Percentiles rank a stretch among this genome's conserved stretches.
These are phyloP conservation scores for Noctua janthina DNA, from an alignment of 2,888 invertebrate genomes.

Conservation along the genomic window DNA sequence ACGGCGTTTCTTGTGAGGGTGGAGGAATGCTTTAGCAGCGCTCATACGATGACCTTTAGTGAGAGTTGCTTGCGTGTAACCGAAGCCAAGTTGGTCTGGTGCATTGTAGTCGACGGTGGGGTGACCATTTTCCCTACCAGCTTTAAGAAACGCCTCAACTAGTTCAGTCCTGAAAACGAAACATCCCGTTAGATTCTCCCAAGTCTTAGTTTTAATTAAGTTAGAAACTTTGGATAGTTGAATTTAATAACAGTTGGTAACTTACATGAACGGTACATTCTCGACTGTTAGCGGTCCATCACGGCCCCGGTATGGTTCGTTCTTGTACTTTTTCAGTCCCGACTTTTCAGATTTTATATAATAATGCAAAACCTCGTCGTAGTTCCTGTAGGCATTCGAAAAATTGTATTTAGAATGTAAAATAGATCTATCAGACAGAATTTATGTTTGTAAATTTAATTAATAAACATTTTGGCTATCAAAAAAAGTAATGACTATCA, in stretches of 20 bases:
- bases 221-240: conserved; percentile 61
- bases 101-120: conserved; percentile 91
- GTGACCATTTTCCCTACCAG: conserved; percentile 89
- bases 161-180: conserved; percentile 85
- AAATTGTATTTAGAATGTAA: neutral
- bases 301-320: conserved; percentile 89
- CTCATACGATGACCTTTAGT: conserved; percentile 92
- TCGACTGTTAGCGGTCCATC: conserved; percentile 92
- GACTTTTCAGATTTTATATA: conserved; percentile 91
- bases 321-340: conserved; percentile 86
- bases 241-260: conserved; percentile 67
- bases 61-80: conserved; percentile 88
- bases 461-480: neutral
- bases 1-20: conserved; percentile 90
- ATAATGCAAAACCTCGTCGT: conserved; percentile 90
- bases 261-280: conserved; percentile 90
- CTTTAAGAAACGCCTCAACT: conserved; percentile 90
- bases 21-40: conserved; percentile 92
- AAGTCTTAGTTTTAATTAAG: conserved; percentile 59
- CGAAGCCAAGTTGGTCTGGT: conserved; percentile 91
- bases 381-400: conserved; percentile 89
- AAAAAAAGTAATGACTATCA: neutral
- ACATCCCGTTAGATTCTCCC: conserved; percentile 29
- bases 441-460: neutral
- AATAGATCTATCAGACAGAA: neutral